These are phyloP conservation scores for Pogonognathellus flavescens DNA, from an alignment of 1,140 invertebrate species.

Conservation along the genomic window DNA sequence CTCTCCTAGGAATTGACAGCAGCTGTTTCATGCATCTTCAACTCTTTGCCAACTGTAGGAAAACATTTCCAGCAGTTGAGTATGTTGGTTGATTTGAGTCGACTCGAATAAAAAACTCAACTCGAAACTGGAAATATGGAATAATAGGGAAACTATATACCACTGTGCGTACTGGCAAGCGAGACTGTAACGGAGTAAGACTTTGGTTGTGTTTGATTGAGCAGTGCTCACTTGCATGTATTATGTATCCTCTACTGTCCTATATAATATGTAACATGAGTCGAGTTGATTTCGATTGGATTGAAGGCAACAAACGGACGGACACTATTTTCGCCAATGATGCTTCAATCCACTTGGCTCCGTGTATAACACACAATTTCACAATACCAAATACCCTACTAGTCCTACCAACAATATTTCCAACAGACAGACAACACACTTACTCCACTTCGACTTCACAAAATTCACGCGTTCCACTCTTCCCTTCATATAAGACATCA, in stretches of 20 bases:
- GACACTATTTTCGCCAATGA: neutral
- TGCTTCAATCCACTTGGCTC: too few relatives aligned
- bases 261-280: neutral
- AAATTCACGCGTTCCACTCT: too few relatives aligned
- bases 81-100: constrained; percentile 43
- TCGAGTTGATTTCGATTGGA: neutral
- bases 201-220: neutral
- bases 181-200: too few relatives aligned
- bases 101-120: constrained; percentile 42
- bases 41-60: constrained; percentile 51
- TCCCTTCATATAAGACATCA: too few relatives aligned
- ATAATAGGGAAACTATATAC: neutral
- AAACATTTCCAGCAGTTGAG: constrained; percentile 42
- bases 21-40: constrained; percentile 54
- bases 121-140: constrained; percentile 19
- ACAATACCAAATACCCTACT: too few relatives aligned
- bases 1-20: constrained; percentile 52
- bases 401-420: too few relatives aligned
- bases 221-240: neutral
- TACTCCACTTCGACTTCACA: too few relatives aligned
- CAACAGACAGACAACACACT: too few relatives aligned
- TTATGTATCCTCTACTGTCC: neutral
- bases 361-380: too few relatives aligned
- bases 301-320: neutral
- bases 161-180: too few relatives aligned